Conservation (phyloP, 2,888 invertebrate species). For the Melanophora roralis region DNA sequence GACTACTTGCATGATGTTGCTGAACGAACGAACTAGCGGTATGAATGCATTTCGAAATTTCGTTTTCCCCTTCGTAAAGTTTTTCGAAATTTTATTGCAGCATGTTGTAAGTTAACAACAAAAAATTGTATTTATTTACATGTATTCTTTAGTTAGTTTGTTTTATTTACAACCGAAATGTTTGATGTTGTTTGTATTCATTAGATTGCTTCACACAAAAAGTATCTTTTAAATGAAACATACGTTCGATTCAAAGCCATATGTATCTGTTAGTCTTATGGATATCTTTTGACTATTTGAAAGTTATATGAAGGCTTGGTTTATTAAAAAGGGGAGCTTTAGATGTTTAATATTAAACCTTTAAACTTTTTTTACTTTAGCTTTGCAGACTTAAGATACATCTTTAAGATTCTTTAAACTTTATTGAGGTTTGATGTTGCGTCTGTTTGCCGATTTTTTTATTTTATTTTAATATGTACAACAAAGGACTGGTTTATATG, state of each 20-base stretch:
- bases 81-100: slow-evolving; percentile 21
- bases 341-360: not conserved
- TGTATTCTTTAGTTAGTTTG: not conserved
- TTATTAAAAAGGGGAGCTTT: too few species aligned
- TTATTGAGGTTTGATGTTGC: slow-evolving; percentile 22
- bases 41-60: not conserved
- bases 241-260: too few species aligned
- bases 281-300: not conserved
- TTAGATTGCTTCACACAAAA: not conserved
- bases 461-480: not conserved
- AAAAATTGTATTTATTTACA: not conserved
- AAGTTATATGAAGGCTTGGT: not conserved
- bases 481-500: slow-evolving; percentile 29
- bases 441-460: not conserved
- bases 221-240: not conserved
- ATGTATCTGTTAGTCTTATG: not conserved
- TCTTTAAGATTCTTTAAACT: not conserved
- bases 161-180: not conserved
- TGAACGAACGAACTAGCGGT: not conserved
- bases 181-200: not conserved
- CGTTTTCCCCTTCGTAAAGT: slow-evolving; percentile 32
- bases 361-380: not conserved
- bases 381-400: slow-evolving; percentile 5
- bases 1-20: not conserved
- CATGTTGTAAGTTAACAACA: not conserved